Percentiles rank a stretch among this genome's conserved stretches.
Conservation (phyloP, 2,797 vertebrate genomes). For the Cirrhinus mrigala region DNA sequence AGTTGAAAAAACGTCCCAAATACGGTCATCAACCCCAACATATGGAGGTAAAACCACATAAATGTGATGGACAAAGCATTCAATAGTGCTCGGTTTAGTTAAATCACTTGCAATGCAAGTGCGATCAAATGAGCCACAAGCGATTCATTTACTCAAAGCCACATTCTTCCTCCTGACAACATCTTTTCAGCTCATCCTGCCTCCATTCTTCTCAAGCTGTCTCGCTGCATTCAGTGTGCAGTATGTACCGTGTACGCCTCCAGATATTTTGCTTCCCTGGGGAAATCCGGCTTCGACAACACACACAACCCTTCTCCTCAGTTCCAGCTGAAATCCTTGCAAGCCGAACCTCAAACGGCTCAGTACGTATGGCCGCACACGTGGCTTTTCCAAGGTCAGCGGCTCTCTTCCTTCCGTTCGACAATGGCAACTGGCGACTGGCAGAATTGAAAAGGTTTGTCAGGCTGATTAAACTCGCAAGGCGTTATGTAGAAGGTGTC, state of each 20-base stretch:
- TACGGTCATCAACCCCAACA: not conserved
- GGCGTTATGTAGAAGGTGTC: constrained; percentile 44
- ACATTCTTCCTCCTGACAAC: constrained; percentile 17
- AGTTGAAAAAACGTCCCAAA: not conserved
- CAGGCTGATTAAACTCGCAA: constrained; percentile 47
- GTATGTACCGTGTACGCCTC: constrained; percentile 33
- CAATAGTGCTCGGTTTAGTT: constrained; percentile 13
- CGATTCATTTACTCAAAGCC: constrained; percentile 29
- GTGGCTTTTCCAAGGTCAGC: constrained; percentile 30
- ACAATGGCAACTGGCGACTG: constrained; percentile 22
- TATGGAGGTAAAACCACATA: not conserved
- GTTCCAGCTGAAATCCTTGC: constrained; percentile 32
- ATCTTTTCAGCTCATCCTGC: constrained; percentile 30
- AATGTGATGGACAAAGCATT: not conserved
- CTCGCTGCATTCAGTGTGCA: constrained; percentile 14
- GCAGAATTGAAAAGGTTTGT: constrained; percentile 43
- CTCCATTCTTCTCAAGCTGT: constrained; percentile 26
- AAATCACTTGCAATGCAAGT: constrained; percentile 24
- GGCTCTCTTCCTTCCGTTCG: constrained; percentile 21
- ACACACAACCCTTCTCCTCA: constrained; percentile 27
- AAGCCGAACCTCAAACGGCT: constrained; percentile 32
- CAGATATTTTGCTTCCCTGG: constrained; percentile 38
- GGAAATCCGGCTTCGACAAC: constrained; percentile 40
- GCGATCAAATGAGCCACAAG: constrained; percentile 18
- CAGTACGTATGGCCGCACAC: not conserved